These are phyloP conservation scores for Xiphophorus maculatus DNA, from an alignment of 2,113 vertebrate genomes.

Conservation along the genomic window DNA sequence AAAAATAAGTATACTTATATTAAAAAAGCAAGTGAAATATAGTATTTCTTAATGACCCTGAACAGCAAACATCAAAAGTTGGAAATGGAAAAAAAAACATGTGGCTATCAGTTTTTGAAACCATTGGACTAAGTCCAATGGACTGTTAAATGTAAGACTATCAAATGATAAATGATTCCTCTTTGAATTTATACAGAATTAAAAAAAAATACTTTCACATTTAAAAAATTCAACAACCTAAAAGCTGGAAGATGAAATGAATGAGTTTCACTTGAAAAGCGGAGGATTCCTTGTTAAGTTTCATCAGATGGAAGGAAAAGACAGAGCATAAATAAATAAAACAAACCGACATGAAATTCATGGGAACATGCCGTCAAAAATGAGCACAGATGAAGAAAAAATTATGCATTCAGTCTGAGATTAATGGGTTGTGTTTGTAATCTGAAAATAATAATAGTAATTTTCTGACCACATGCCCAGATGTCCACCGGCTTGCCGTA, in stretches of 20 bases:
- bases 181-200: background rate
- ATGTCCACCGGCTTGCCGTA: conserved; percentile 99
- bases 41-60: too few species aligned
- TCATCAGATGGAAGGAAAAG: background rate
- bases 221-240: too few species aligned
- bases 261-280: background rate
- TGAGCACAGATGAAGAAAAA: background rate
- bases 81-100: too few species aligned
- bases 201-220: background rate
- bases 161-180: background rate
- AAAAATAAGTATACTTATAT: background rate
- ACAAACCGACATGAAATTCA: too few species aligned
- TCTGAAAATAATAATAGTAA: background rate
- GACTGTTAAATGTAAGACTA: background rate
- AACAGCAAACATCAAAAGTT: too few species aligned
- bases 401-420: background rate
- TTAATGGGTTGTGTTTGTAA: background rate
- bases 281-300: background rate
- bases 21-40: background rate
- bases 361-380: background rate
- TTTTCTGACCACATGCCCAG: conserved; percentile 96
- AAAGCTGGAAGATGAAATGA: background rate
- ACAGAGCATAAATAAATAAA: background rate
- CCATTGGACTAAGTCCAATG: too few species aligned
- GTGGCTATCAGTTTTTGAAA: too few species aligned